Conservation (phyloP, 2,797 vertebrate species). For the Leptoclinus maculatus region DNA sequence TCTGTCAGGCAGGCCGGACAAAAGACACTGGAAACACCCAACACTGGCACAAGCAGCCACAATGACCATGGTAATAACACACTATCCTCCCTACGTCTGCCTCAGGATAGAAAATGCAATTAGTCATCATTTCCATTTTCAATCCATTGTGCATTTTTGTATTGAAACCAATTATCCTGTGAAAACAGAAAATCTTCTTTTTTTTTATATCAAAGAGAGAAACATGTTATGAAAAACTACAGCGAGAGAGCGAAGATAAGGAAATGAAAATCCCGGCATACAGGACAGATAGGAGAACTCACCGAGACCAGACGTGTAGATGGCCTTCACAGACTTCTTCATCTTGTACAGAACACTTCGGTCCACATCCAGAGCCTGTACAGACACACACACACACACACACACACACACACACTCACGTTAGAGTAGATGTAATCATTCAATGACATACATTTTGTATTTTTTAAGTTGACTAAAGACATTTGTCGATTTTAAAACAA, state of each 20-base stretch:
- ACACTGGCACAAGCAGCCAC: constrained; percentile 66
- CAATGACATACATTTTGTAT: not conserved
- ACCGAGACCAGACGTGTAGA: constrained; percentile 97
- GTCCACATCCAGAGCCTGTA: constrained; percentile 96
- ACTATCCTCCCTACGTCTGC: not conserved
- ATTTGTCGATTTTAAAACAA: not conserved
- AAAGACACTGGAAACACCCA: constrained; percentile 76
- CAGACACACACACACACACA: constrained; percentile 17
- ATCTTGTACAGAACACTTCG: constrained; percentile 98
- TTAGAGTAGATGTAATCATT: not conserved
- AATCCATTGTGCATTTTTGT: not conserved
- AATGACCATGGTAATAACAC: constrained; percentile 57
- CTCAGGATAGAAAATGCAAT: constrained; percentile 12
- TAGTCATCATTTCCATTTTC: not conserved
- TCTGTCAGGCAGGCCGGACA: constrained; percentile 72
- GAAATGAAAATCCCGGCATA: not conserved
- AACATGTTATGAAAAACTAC: not conserved
- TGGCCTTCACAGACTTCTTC: constrained; percentile 99
- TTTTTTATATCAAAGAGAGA: not conserved
- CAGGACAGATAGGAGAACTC: constrained; percentile 74
- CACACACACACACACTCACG: constrained; percentile 39
- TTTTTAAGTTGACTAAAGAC: not conserved
- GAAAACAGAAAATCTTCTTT: not conserved
- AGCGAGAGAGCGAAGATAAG: not conserved
- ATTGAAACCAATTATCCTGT: not conserved